Conservation (phyloP, 2,113 vertebrate species). For the Strix aluco region DNA sequence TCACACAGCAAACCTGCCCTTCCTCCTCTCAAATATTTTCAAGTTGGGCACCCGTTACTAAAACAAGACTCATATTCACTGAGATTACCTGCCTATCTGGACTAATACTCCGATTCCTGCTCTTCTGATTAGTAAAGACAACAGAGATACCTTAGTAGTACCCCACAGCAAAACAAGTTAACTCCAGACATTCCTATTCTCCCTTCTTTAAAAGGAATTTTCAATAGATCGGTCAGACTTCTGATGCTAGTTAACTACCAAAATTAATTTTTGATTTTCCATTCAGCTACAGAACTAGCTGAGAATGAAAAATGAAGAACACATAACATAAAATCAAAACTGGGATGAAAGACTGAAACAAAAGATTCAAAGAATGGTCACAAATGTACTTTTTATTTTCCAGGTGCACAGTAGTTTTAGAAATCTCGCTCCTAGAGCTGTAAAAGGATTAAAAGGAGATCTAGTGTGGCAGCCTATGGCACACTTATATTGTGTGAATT, state of each 20-base stretch:
- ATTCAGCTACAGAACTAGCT: background rate
- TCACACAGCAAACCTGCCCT: background rate
- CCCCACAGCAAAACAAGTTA: background rate
- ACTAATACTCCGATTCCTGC: background rate
- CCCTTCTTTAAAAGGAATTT: background rate
- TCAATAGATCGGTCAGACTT: background rate
- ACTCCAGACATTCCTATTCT: background rate
- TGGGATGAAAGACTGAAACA: background rate
- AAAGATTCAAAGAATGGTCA: background rate
- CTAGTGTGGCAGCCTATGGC: background rate
- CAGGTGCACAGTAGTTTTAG: background rate
- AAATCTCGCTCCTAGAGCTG: background rate
- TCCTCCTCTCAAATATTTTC: background rate
- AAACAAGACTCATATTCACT: background rate
- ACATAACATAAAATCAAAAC: background rate
- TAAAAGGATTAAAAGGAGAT: background rate
- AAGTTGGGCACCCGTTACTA: background rate
- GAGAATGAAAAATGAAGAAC: background rate
- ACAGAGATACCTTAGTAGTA: background rate
- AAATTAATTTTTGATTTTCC: background rate
- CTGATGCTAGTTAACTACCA: background rate
- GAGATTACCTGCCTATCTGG: background rate
- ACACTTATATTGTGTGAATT: accelerated
- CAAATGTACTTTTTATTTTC: background rate
- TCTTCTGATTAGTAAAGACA: background rate